Conservation (phyloP, 2,888 invertebrate genomes). For the Acronicta alni region DNA sequence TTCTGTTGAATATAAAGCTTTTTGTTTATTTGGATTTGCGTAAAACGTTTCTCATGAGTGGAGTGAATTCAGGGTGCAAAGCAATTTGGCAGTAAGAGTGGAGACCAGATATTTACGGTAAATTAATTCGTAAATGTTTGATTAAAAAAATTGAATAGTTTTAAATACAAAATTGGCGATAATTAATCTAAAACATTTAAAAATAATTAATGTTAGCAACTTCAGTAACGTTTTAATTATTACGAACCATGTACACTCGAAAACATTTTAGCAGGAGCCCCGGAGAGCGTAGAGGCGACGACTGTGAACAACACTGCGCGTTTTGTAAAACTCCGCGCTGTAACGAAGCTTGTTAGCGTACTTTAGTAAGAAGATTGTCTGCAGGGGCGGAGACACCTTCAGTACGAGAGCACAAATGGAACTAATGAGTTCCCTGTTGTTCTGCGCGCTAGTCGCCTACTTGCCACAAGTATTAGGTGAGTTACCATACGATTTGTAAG, state of each 20-base stretch:
- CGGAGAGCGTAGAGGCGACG: constrained; percentile 51
- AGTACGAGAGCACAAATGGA: constrained; percentile 77
- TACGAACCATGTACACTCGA: constrained; percentile 65
- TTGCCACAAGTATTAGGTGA: constrained; percentile 76
- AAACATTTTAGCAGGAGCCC: constrained; percentile 70
- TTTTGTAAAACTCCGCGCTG: constrained; percentile 76
- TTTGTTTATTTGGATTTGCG: constrained; percentile 18
- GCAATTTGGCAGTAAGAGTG: no score
- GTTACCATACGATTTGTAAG: constrained; percentile 35
- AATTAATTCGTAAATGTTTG: no score
- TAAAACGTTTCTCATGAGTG: not conserved
- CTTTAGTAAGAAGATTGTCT: constrained; percentile 83
- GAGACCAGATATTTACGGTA: no score
- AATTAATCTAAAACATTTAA: not conserved
- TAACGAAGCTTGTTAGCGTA: constrained; percentile 87
- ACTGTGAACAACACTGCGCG: constrained; percentile 64
- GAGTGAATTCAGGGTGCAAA: not conserved
- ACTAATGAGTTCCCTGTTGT: constrained; percentile 84
- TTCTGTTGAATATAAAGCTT: constrained; percentile 17
- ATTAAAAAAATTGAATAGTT: no score
- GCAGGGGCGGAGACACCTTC: constrained; percentile 74
- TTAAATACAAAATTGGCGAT: not conserved
- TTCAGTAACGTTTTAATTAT: constrained; percentile 35
- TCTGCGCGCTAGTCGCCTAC: constrained; percentile 72
- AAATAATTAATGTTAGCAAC: constrained; percentile 1